Evolutionary conservation across 2,113 vertebrate genomes (phyloP), one percentile per base, ranked within the genome.

Genomic region (Petrocephalus microphthalmus): DNA sequence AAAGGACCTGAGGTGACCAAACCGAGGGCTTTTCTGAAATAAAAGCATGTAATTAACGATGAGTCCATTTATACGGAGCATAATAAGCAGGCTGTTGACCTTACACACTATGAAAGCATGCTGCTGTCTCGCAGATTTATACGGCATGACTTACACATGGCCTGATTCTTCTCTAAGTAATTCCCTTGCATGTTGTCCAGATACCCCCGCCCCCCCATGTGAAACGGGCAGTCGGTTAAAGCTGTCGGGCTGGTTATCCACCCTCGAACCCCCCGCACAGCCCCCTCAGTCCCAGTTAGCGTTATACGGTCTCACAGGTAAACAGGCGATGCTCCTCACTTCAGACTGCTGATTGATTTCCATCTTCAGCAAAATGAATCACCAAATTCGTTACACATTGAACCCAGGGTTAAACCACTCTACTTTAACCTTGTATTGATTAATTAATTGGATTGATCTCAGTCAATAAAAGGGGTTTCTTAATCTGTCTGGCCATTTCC

Each of bases 341-440:
- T 90, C 88, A 88, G 87, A 57, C 81, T 88, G 11, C 88, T 90
- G 84, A 86, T 81, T 78, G 60, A 54, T 88, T 3, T 13, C 52
- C 29, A 25, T 83, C 29, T 86, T 53, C 51, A 15, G 60, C 20
- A 33, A 78, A 22, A 56, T 53, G 56, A 81, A 19, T 86, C 29
- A 1, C 45, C 47, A 67, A 88, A 86, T 88, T 91, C 47, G 53
- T 45, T 37, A 86, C 45, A 4, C 37, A 6, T 85, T n/a, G 49
- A 78, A n/a, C 71, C 33, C 71, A 20, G 13, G 13, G 87, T 81
- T 42, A 19, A 78, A 57, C 83, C 54, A 19, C 17, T 92, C 33
- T 13, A 82, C 89, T 87, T 91, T 90, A 84, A 91, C 91, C 90
- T 90, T 89, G 29, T 87, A 90, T 93, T 92, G 94, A 94, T 93